These are phyloP conservation scores for Oophaga pumilio DNA, from an alignment of 2,113 vertebrate species.

Conservation along the genomic window DNA sequence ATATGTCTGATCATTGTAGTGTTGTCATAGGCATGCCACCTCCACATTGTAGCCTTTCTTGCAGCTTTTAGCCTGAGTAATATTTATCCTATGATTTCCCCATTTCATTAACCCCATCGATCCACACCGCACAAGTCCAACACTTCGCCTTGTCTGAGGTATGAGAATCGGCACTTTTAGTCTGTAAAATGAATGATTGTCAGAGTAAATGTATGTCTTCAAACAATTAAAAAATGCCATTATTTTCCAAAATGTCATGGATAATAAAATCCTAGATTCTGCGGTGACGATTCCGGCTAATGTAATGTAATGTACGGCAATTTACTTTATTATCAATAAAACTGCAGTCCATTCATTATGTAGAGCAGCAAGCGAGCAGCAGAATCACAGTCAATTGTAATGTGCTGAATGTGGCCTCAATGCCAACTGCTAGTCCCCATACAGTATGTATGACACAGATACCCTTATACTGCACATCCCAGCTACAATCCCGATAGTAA, in stretches of 20 bases:
- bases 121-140: neutral
- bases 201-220: conserved; percentile 19
- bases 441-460: too few species aligned
- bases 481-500: too few species aligned
- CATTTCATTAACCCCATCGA: neutral
- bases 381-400: conserved; percentile 6
- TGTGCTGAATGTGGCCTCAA: neutral
- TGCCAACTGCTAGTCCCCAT: too few species aligned
- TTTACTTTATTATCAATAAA: conserved; percentile 44
- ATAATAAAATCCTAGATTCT: conserved; percentile 16
- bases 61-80: neutral
- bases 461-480: too few species aligned
- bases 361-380: conserved; percentile 3
- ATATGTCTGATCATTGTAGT: neutral
- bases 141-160: neutral
- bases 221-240: conserved; percentile 10
- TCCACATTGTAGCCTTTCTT: neutral
- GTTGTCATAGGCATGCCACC: neutral
- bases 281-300: neutral
- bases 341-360: conserved; percentile 34
- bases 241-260: conserved; percentile 15
- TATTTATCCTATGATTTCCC: neutral
- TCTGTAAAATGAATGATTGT: conserved; percentile 4
- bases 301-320: conserved; percentile 15
- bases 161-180: neutral